phyloP scores from a whole-genome alignment of 2,888 invertebrate species.

The Aspidiotus destructor region DNA sequence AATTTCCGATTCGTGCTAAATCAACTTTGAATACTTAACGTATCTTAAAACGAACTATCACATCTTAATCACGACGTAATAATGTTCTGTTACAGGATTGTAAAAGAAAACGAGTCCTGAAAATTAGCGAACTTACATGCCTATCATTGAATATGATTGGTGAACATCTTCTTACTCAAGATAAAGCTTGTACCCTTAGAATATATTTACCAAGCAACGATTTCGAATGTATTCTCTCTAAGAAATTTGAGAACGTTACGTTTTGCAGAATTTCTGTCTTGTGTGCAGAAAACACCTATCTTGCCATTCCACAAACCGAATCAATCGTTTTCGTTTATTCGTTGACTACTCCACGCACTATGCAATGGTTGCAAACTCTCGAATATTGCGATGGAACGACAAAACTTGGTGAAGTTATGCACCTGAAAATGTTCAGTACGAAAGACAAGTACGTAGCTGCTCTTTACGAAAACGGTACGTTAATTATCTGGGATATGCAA shows the following conservation, averaged over 20 bases:
- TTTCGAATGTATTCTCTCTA: conserved; percentile 44
- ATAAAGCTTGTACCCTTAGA: conserved; percentile 61
- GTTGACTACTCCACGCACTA: background rate
- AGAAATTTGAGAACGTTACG: conserved; percentile 41
- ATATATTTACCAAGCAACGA: conserved; percentile 54
- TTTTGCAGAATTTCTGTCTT: conserved; percentile 25
- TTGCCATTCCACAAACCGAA: conserved; percentile 18
- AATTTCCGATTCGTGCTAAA: conserved; percentile 36
- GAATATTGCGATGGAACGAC: background rate
- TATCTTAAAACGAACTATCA: no score
- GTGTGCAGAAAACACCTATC: background rate
- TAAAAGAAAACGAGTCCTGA: conserved; percentile 40
- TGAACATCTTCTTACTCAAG: conserved; percentile 59
- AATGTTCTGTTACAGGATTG: conserved; percentile 5
- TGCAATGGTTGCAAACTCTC: no score
- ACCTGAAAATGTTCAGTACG: conserved; percentile 48
- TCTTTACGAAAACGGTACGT: conserved; percentile 64
- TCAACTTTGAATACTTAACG: background rate
- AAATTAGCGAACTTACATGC: conserved; percentile 45
- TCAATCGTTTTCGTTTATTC: conserved; percentile 5
- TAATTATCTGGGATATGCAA: conserved; percentile 61
- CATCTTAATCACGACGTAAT: no score
- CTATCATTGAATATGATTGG: conserved; percentile 52
- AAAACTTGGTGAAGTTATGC: conserved; percentile 56
- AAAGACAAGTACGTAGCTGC: conserved; percentile 52